Base-by-base conservation (phyloP, 2,113 vertebrate species). In the Antennarius striatus region DNA sequence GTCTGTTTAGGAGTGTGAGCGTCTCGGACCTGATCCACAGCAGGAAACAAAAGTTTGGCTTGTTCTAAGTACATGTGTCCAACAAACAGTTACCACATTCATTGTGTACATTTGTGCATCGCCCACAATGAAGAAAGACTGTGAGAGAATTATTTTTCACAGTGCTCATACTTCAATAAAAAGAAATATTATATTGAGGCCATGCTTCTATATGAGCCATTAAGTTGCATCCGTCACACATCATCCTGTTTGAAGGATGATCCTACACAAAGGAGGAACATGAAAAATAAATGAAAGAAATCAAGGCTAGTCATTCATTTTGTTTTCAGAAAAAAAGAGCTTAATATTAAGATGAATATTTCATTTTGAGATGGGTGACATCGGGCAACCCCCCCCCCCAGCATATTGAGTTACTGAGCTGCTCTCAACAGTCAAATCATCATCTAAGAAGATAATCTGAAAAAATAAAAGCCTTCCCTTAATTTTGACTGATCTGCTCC, bases 221-320 rank as follows among this genome's bases (percentile, higher is more conserved):
- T 86, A 87, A 89, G 79, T 79, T 71, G 72, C 74, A 78, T 84
- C 82, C 52, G 77, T 76, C 75, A 63, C 56, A 77, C 68, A 75
- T 88, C 78, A 86, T 88, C 81, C 75, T 68, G 69, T 82, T 82
- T 87, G 68, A 82, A 56, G 77, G 81, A 89, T 82, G 73, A 83
- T 80, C 64, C 63, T 39, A 54, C 48, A 29, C 28, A 42, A 77
- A 51, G 50, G 29, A 32, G 64, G 61, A 81, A 82, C 62, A 79
- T 16, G 63, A 58, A 47, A 66, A 80, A 75, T 59, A 65, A 83
- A 81, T 63, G 53, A 50, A 39, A 63, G 60, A 57, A 64, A 68
- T 60, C 47, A 68, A 72, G 46, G 64, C 68, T 60, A 17, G 69
- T 49, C 55, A 66, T 60, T 11, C 32, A 50, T 30, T 68, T 53